Base-by-base conservation (phyloP, 2,888 invertebrate genomes). In the Deilephila elpenor region DNA sequence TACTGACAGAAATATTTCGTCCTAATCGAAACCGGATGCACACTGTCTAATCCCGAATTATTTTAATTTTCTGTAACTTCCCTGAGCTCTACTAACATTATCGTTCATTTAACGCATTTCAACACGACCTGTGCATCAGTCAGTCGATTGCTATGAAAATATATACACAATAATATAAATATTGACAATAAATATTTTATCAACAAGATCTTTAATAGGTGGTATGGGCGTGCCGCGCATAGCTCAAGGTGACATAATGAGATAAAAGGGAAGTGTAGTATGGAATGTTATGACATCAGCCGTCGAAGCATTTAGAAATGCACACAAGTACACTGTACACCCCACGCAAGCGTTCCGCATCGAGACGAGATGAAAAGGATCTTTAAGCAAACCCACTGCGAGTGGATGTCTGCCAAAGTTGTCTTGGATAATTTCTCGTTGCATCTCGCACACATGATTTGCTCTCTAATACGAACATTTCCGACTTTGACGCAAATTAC, bases 241-340 rank as follows among this genome's bases (percentile, higher is more conserved):
- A 25, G 17, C 51, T 67, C 67, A 67, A 51, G 51, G 51, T 67
- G 25, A 44, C 51, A 44, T 62, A 44, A 20, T 51, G 67, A 67
- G 67, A 44, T 51, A 51, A 67, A 51, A 44, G 51, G 67, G 67
- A 67, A 67, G 51, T 25, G 25, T 67, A 25, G 25, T 67, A 51
- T 67, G 67, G 67, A 67, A 67, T 67, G 67, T 25, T 51, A 67
- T 67, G 67, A 67, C 67, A 67, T 67, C 51, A 67, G 44, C 14
- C 25, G 25, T 51, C 51, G 67, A 67, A 51, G 67, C 44, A 67
- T 67, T 67, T 67, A 44, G 25, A 67, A 67, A 44, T 51, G 51
- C 67, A 67, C 25, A 51, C 20, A 64, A 67, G 8, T 51, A 67
- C 67, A 5, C 4, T 32, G 32, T 32, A 32, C 25, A 67, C 25